These are phyloP conservation scores for Cydia fagiglandana DNA, from an alignment of 1,140 invertebrate genomes.

Conservation along the genomic window DNA sequence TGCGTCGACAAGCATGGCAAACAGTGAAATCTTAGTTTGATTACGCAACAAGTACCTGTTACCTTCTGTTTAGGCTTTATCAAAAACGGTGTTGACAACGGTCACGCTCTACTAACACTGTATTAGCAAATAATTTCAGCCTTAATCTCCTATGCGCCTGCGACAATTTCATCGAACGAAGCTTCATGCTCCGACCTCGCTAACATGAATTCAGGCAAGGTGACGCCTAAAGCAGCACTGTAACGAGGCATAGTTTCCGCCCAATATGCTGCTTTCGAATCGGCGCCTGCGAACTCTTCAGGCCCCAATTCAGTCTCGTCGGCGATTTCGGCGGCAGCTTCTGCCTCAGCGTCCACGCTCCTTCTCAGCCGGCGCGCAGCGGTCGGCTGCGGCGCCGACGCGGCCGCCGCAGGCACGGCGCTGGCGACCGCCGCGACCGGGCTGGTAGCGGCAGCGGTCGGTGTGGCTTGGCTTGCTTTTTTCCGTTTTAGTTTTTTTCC, in stretches of 20 bases:
- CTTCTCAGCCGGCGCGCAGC: constrained; percentile 56
- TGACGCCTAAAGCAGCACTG: constrained; percentile 81
- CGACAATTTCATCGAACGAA: constrained; percentile 82
- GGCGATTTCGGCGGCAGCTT: constrained; percentile 53
- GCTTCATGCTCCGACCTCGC: constrained; percentile 83
- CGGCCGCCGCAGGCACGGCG: constrained; percentile 40
- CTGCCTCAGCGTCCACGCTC: constrained; percentile 55
- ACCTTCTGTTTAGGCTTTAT: constrained; percentile 55
- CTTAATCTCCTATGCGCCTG: constrained; percentile 59
- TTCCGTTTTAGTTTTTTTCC: constrained; percentile 71
- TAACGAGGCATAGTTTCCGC: constrained; percentile 83
- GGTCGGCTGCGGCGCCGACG: constrained; percentile 28
- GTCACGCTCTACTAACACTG: constrained; percentile 69
- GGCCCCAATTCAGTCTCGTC: constrained; percentile 71
- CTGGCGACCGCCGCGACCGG: constrained; percentile 36
- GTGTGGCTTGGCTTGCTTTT: constrained; percentile 54
- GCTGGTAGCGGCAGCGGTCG: constrained; percentile 47
- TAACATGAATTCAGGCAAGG: constrained; percentile 84
- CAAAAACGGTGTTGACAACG: constrained; percentile 57
- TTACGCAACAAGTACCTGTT: constrained; percentile 65
- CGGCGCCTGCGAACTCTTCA: constrained; percentile 74
- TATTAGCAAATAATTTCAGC: constrained; percentile 56
- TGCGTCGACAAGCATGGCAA: constrained; percentile 38
- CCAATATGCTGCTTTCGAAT: constrained; percentile 80
- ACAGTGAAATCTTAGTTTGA: constrained; percentile 63